These are phyloP conservation scores for Leptopilina myrica DNA, from an alignment of 2,888 invertebrate species.

Conservation along the genomic window DNA sequence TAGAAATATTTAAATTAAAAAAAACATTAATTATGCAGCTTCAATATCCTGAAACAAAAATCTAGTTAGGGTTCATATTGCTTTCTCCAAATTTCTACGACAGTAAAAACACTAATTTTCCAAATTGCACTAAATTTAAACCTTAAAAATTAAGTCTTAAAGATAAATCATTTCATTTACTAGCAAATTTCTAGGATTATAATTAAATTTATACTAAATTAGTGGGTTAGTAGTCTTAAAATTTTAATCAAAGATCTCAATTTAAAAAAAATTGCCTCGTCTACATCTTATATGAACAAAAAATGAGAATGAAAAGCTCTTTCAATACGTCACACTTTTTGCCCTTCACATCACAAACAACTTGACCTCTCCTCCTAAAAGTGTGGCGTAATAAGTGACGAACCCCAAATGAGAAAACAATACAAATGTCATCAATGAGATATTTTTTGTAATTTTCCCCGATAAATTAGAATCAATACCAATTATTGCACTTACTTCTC, in stretches of 20 bases:
- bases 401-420: not conserved
- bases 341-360: too few species aligned
- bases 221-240: not conserved
- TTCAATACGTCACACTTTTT: not conserved
- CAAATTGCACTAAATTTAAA: not conserved
- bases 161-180: not conserved
- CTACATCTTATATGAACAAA: not conserved
- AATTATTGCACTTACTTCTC: conserved; percentile 20
- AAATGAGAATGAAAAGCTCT: not conserved
- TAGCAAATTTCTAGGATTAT: not conserved
- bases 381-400: too few species aligned
- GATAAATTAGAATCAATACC: not conserved
- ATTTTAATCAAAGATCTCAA: not conserved
- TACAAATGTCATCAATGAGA: not conserved
- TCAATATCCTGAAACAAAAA: conserved; percentile 74
- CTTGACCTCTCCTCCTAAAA: too few species aligned
- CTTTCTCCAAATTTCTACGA: conserved; percentile 9
- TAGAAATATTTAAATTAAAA: conserved; percentile 1
- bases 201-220: conserved; percentile 1
- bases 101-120: too few species aligned
- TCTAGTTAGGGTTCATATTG: conserved; percentile 49
- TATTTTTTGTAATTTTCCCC: not conserved
- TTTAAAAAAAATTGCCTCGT: not conserved
- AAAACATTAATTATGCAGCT: conserved; percentile 48
- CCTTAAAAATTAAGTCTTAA: too few species aligned